Evolutionary conservation across 2,113 vertebrate genomes (phyloP), one percentile per base, ranked within the genome.

Genomic region (Chlorocebus sabaeus): DNA sequence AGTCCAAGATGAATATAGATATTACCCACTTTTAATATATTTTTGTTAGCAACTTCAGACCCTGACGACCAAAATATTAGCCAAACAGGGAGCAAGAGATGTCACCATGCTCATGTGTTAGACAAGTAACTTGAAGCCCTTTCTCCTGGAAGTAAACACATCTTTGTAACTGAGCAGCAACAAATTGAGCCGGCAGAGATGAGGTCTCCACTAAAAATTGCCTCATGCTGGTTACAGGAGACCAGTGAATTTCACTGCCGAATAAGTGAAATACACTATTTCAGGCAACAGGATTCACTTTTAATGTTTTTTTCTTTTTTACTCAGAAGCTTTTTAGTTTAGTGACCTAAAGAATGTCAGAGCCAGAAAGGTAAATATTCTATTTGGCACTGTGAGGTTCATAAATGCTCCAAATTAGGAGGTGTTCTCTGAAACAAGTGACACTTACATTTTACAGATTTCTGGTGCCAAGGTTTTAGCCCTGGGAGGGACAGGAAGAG

Each of bases 391-490:
- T 2, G 0, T 61, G 45, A 79, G 30, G 40, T 79, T 88, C 76
- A 83, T 50, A 96, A 83, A 68, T 84, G 40, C 23, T 87, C 76
- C 86, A 80, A 76, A 93, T 72, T 38, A 75, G 67, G 43, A 92
- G 22, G 27, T 70, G 13, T 89, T 80, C 40, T 80, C 32, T 80
- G 48, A 96, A 89, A 85, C 20, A 81, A 88, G 25, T 72, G 32
- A 50, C 50, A 43, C 12, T 85, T 91, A 48, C 82, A 91, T 93
- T 93, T 78, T 93, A 86, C n/a, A 87, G 43, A 82, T 64, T 93
- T 93, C 61, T 72, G 14, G 4, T 79, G 35, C 35, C 32, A 70
- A 89, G 20, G 8, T 68, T 85, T 80, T 89, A 68, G 38, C 35
- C 64, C 27, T 84, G 79, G 32, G 13, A 80, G 4, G 64, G 22